phyloP scores from a whole-genome alignment of 1,140 invertebrate genomes.

The Drosophila asahinai region DNA sequence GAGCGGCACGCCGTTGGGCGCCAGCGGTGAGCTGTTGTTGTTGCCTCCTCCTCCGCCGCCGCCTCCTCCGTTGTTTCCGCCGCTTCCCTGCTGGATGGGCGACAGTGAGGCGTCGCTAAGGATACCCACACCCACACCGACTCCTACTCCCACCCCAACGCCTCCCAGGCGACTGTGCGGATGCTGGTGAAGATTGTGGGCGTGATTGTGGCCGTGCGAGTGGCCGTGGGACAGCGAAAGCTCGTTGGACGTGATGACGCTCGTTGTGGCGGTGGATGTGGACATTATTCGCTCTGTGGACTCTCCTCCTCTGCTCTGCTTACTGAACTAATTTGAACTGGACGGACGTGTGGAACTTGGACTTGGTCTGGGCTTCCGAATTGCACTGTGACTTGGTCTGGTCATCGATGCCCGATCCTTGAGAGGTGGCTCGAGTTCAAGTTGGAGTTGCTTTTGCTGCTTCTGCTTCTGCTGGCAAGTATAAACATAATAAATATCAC shows the following conservation, averaged over 20 bases:
- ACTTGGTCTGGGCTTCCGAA: slow-evolving; percentile 5
- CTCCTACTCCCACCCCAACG: slow-evolving; percentile 51
- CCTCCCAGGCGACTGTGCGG: slow-evolving; percentile 53
- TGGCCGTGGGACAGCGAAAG: slow-evolving; percentile 65
- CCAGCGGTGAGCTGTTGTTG: slow-evolving; percentile 64
- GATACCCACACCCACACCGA: slow-evolving; percentile 55
- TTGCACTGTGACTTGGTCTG: slow-evolving; percentile 45
- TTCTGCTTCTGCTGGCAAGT: slow-evolving; percentile 55
- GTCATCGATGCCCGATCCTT: slow-evolving; percentile 37
- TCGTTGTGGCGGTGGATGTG: slow-evolving; percentile 80
- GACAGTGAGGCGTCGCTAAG: slow-evolving; percentile 75
- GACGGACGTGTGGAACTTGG: slow-evolving; percentile 29
- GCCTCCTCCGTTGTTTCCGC: slow-evolving; percentile 61
- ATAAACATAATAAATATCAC: slow-evolving; percentile 82
- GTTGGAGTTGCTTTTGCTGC: slow-evolving; percentile 16
- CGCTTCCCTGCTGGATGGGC: slow-evolving; percentile 68
- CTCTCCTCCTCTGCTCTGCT: slow-evolving; percentile 4
- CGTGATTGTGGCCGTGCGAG: slow-evolving; percentile 50
- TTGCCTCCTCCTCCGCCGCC: slow-evolving; percentile 47
- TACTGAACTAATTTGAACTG: slow-evolving; percentile 63
- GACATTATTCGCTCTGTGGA: slow-evolving; percentile 61
- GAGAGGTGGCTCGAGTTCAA: slow-evolving; percentile 12
- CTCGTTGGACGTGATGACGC: slow-evolving; percentile 83
- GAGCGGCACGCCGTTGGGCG: slow-evolving; percentile 75
- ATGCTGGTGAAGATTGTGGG: slow-evolving; percentile 52